Base-by-base conservation (phyloP, 2,888 invertebrate genomes). In the Macaria liturata region DNA sequence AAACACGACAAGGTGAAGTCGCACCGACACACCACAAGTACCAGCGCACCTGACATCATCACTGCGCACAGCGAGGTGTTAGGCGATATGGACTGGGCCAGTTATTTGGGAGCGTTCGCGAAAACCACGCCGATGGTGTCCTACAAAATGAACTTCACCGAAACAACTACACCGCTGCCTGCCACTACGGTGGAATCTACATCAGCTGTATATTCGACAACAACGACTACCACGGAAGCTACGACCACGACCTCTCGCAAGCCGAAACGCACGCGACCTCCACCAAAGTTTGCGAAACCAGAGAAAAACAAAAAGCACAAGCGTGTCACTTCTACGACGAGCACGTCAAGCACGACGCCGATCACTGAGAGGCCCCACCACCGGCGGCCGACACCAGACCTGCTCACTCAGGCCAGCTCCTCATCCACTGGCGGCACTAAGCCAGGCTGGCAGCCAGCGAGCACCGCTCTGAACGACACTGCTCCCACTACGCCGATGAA, bases 101-200 rank as follows among this genome's bases (percentile, higher is more conserved):
- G 84, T 57, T 60, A 88, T 62, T 70, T 91, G 55, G 80, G 84
- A 49, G 86, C 88, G 30, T 87, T 90, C 64, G 77, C 81, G 34
- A 88, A 84, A 75, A 91, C 90, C 5, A 88, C 88, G n/a, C 90
- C 90, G 6, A 86, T 88, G 83, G 78, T 71, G 20, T 72, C 81
- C 0, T 69, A 81, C 39, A 84, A 75, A 61, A 76, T 75, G 9
- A 74, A 62, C 54, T 46, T 58, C 32, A 64, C 64, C 30, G 79
- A 76, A 67, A 77, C 65, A 32, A 80, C 71, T 7, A 73, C 75
- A 4, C 52, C 66, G 32, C 48, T 65, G n/a, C 61, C 70, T 3
- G 67, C 72, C 6, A 70, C 73, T 39, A 71, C 78, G 7, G 70
- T 69, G 47, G 46, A 69, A 49, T 63, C 57, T 46, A 71, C 63